Conservation (phyloP, 2,888 invertebrate genomes). For the Drosophila setosimentum region DNA sequence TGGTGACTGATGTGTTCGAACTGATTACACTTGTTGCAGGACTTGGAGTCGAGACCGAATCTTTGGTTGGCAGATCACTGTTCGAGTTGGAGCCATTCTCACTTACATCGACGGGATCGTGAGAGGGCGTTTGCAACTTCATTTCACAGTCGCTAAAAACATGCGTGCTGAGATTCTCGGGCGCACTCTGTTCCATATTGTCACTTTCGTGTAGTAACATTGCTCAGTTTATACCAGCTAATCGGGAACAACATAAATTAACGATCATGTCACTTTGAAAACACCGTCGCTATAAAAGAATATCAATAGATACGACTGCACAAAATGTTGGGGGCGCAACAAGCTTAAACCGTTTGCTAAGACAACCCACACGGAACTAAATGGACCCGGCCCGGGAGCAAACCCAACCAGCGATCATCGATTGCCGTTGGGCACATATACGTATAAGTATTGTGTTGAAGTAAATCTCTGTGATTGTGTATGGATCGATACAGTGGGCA, state of each 20-base stretch:
- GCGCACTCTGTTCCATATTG: constrained; percentile 71
- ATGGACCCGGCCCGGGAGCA: constrained; percentile 58
- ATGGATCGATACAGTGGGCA: constrained; percentile 49
- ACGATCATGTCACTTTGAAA: constrained; percentile 37
- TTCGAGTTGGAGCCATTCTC: constrained; percentile 31
- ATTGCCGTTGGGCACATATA: constrained; percentile 66
- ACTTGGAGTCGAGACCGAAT: constrained; percentile 21
- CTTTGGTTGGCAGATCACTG: constrained; percentile 59
- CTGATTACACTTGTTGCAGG: constrained; percentile 13
- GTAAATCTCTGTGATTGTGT: constrained; percentile 65
- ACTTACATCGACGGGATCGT: constrained; percentile 34
- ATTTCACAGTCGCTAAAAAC: constrained; percentile 60
- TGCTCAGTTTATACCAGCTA: constrained; percentile 31
- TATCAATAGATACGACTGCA: constrained; percentile 3
- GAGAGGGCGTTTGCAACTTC: constrained; percentile 23
- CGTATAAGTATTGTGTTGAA: constrained; percentile 58
- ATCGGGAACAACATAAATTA: constrained; percentile 13
- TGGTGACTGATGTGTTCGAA: constrained; percentile 19
- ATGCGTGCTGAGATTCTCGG: constrained; percentile 74
- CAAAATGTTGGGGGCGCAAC: constrained; percentile 35
- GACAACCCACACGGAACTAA: constrained; percentile 82
- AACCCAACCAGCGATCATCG: constrained; percentile 71
- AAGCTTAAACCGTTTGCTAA: constrained; percentile 72
- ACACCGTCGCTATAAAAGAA: constrained; percentile 60
- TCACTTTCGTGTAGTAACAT: constrained; percentile 69